A percentile compares a stretch with the other conserved stretches of the same genome.
Conservation (phyloP, 2,113 vertebrate species). For the Miniopterus natalensis region DNA sequence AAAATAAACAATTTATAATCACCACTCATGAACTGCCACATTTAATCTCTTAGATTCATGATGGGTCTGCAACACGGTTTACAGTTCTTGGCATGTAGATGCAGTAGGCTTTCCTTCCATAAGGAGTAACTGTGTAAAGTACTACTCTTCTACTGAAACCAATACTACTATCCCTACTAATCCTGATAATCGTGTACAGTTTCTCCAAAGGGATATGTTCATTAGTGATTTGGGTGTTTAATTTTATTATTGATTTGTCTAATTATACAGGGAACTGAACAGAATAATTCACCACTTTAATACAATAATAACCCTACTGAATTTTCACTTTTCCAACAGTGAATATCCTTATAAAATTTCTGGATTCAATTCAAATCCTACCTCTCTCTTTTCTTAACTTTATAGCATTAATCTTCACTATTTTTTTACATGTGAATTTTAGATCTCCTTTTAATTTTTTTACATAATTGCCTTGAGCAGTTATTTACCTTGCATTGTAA, state of each 20-base stretch:
- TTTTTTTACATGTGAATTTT: constrained; percentile 41
- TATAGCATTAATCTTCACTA: neutral
- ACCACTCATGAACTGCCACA: constrained; percentile 56
- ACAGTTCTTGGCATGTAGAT: neutral
- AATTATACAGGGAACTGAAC: neutral
- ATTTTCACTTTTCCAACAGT: neutral
- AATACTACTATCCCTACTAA: neutral
- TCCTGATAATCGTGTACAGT: neutral
- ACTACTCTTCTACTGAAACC: neutral
- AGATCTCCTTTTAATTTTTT: neutral
- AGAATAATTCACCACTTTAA: neutral
- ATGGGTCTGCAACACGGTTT: neutral
- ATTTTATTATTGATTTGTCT: constrained; percentile 33
- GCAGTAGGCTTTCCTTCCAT: neutral
- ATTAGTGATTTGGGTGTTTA: neutral
- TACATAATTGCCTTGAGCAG: neutral
- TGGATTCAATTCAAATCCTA: neutral
- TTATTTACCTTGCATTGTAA: neutral
- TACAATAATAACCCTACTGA: neutral
- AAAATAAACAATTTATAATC: constrained; percentile 75
- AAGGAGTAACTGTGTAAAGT: neutral
- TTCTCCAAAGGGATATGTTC: neutral
- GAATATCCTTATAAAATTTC: neutral
- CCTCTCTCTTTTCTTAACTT: neutral
- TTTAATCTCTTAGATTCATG: constrained; percentile 63